Evolutionary conservation across 2,888 invertebrate species (phyloP), one percentile per base, ranked within the genome.

Genomic region (Hirtodrosophila alboralis): DNA sequence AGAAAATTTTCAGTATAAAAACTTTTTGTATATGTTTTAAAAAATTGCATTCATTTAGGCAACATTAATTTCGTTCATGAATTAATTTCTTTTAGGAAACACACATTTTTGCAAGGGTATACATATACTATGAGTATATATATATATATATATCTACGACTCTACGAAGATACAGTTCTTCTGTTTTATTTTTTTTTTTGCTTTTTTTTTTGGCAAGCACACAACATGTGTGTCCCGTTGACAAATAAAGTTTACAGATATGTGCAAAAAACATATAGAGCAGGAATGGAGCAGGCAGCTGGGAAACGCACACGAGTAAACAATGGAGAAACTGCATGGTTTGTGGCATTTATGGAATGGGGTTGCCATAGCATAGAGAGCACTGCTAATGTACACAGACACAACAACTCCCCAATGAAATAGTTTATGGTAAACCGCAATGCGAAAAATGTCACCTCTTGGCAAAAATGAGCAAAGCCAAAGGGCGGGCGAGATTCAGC

Each of bases 391-490:
- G 73, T 69, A 60, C 64, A 68, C 72, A 81, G 77, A 74, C 63
- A 74, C 63, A 75, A 61, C 84, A 65, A 67, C 66, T 72, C 76
- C 80, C 79, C 77, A 85, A 84, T 86, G 80, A 85, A 80, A 85
- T 87, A 87, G 87, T 89, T 89, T 88, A 89, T 89, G 87, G 88
- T 87, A 88, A 88, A 88, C 89, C 89, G 89, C 89, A 89, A 87
- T 89, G 89, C 89, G 89, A 89, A 89, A 89, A 88, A 87, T 89
- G 89, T 89, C 89, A 89, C 88, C 88, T 88, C 85, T 74, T 80
- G 81, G 86, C 87, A 86, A 72, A 77, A 83, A 80, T 84, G 83
- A 71, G 67, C 65, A 66, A 60, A 71, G 57, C 62, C 45, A 47
- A 54, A 63, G 74, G 62, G 59, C 33, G 41, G 57, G 65, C 64